phyloP scores from a whole-genome alignment of 1,140 invertebrate species.

The Acromyrmex charruanus region DNA sequence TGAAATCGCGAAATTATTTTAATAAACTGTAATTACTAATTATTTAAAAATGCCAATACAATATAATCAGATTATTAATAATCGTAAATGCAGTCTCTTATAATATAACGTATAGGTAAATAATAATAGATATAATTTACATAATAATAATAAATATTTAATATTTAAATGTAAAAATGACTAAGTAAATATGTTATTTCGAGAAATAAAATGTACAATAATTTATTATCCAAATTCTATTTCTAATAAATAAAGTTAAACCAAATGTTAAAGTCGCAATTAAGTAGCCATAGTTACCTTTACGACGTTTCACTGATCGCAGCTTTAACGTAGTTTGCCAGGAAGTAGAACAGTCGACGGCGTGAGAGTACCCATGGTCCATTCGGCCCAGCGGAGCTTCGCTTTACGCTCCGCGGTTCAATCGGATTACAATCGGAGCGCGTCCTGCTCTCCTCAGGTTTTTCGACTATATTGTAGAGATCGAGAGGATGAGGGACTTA shows the following conservation, averaged over 20 bases:
- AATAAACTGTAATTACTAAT: background rate
- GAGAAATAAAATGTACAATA: background rate
- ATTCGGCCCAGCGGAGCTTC: constrained; percentile 21
- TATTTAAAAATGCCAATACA: background rate
- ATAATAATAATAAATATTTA: background rate
- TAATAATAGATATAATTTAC: background rate
- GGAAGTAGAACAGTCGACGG: constrained; percentile 6
- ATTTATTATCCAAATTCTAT: background rate
- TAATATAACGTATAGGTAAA: background rate
- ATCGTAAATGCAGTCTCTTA: background rate
- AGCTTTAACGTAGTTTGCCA: constrained; percentile 17
- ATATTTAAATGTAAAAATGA: background rate
- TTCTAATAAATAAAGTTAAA: background rate
- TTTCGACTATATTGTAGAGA: constrained; percentile 12
- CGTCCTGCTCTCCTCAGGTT: constrained; percentile 11
- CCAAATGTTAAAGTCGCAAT: background rate
- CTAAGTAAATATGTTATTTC: background rate
- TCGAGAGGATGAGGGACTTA: constrained; percentile 20
- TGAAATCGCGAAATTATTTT: constrained; percentile 25
- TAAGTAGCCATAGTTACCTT: background rate
- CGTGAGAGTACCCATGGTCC: constrained; percentile 5
- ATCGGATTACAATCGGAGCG: constrained; percentile 40
- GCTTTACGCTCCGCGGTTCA: constrained; percentile 35
- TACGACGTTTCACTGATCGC: background rate
- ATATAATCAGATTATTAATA: constrained; percentile 13